A percentile compares a stretch with the other conserved stretches of the same genome.
Conservation (phyloP, 2,797 vertebrate genomes). For the Sciaenops ocellatus region DNA sequence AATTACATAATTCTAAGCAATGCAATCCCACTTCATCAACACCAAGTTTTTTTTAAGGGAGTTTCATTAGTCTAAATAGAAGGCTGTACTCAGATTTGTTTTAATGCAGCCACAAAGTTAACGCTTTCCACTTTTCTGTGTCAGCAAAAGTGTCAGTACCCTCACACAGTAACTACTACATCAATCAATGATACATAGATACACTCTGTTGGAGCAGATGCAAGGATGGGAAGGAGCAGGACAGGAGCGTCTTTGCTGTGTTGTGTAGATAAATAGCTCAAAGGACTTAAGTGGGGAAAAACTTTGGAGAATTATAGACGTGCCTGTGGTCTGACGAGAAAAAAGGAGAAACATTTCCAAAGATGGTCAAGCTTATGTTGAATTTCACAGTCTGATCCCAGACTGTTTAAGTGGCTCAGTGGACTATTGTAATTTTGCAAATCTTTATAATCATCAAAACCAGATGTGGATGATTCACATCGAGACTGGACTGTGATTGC, state of each 20-base stretch:
- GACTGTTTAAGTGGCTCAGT: not conserved
- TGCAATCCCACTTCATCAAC: slow-evolving; percentile 57
- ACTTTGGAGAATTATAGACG: not conserved
- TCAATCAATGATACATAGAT: slow-evolving; percentile 54
- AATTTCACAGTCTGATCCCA: slow-evolving; percentile 5
- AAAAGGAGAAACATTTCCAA: not conserved
- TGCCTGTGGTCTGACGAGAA: not conserved
- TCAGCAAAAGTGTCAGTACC: slow-evolving; percentile 60
- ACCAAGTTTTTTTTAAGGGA: slow-evolving; percentile 5
- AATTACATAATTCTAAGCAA: slow-evolving; percentile 49
- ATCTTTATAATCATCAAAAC: not conserved
- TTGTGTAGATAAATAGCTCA: slow-evolving; percentile 14
- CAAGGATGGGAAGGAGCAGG: slow-evolving; percentile 7
- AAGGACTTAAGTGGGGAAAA: slow-evolving; percentile 1
- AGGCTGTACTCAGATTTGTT: slow-evolving; percentile 33
- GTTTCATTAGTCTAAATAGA: slow-evolving; percentile 48
- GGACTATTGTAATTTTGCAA: not conserved
- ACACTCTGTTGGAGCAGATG: slow-evolving; percentile 45
- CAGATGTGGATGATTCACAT: not conserved
- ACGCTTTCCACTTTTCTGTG: slow-evolving; percentile 34
- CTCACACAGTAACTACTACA: slow-evolving; percentile 35
- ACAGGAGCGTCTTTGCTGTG: not conserved
- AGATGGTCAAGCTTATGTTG: not conserved
- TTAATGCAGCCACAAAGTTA: slow-evolving; percentile 42
- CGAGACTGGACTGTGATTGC: not conserved